Conservation (phyloP, 2,888 invertebrate species). For the Drosophila rubida region DNA sequence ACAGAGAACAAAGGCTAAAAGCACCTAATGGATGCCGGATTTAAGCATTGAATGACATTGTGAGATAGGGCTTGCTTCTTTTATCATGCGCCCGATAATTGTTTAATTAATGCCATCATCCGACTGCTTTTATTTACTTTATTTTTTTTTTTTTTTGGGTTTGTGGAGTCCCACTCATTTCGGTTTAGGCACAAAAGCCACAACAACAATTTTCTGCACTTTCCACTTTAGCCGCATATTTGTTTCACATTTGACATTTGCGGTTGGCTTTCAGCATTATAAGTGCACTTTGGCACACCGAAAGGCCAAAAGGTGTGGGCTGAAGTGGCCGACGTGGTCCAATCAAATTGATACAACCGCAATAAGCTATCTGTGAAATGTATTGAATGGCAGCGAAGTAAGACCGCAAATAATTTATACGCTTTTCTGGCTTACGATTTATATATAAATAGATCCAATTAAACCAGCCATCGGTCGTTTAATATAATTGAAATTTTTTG, state of each 20-base stretch:
- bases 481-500: conserved; percentile 42
- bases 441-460: conserved; percentile 47
- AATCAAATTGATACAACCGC: conserved; percentile 27
- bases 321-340: neutral
- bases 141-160: too few species aligned
- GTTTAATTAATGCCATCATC: conserved; percentile 43
- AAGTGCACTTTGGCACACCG: neutral
- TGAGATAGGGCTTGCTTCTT: neutral
- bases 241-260: conserved; percentile 38
- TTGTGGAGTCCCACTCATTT: conserved; percentile 47
- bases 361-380: conserved; percentile 6
- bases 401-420: conserved; percentile 45
- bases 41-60: conserved; percentile 20
- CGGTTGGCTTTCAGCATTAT: conserved; percentile 24
- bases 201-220: conserved; percentile 41
- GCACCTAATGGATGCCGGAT: conserved; percentile 35
- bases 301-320: neutral
- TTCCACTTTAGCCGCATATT: conserved; percentile 23
- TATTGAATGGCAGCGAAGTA: neutral
- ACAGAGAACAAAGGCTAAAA: conserved; percentile 13
- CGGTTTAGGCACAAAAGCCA: conserved; percentile 50
- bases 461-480: conserved; percentile 36
- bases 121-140: conserved; percentile 13
- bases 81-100: conserved; percentile 25
- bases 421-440: conserved; percentile 22